Conservation (phyloP, 2,888 invertebrate genomes). For the Oconnorella tubifera region DNA sequence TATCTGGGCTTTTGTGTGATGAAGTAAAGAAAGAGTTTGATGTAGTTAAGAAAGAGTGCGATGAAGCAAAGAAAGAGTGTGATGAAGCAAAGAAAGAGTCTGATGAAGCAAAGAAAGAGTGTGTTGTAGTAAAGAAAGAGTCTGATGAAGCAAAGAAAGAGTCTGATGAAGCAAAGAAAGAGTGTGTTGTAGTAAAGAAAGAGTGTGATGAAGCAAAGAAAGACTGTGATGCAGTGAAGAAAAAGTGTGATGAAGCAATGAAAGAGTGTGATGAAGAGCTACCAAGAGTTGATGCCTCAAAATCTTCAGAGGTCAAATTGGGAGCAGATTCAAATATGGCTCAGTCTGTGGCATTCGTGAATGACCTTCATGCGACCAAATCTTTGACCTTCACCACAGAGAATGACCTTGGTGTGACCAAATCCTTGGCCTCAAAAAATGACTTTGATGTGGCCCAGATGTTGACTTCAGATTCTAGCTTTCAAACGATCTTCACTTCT, state of each 20-base stretch:
- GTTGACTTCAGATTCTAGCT: too few relatives aligned
- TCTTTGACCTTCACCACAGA: too few relatives aligned
- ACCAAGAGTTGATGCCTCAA: not conserved
- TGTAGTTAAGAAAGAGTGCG: not conserved
- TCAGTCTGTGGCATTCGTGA: too few relatives aligned
- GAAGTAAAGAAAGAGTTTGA: not conserved
- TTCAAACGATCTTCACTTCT: too few relatives aligned
- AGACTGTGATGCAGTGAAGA: not conserved
- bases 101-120: constrained; percentile 98
- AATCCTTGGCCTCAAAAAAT: too few relatives aligned
- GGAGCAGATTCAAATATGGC: too few relatives aligned
- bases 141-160: not conserved
- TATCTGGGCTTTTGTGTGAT: not conserved
- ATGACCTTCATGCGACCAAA: too few relatives aligned
- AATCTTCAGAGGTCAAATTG: too few relatives aligned
- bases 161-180: not conserved
- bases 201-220: not conserved
- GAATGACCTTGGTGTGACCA: too few relatives aligned
- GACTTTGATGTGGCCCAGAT: too few relatives aligned
- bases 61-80: too few relatives aligned
- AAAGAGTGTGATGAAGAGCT: too few relatives aligned
- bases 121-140: constrained; percentile 78
- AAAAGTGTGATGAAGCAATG: constrained; percentile 5
- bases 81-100: constrained; percentile 69
- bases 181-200: not conserved